Evolutionary conservation across 2,888 invertebrate genomes (phyloP).

Genomic region (Acleris cristana): DNA sequence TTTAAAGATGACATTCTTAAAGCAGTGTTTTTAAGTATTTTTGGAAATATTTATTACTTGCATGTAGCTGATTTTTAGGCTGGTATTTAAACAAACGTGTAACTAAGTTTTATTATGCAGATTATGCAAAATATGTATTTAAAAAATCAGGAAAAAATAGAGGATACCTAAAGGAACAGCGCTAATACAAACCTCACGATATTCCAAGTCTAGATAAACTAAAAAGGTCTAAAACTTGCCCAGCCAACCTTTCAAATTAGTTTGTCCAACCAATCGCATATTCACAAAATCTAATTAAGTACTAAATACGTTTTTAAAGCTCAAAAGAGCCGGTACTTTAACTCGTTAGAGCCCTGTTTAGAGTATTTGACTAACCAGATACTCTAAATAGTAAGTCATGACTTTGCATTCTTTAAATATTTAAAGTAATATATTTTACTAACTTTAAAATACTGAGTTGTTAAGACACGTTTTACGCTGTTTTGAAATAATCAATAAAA

Average conservation of each 20-base stretch:
- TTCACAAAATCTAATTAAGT: slow-evolving; percentile 32
- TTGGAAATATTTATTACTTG: too few relatives aligned
- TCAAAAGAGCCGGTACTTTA: slow-evolving; percentile 30
- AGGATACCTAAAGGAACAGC: too few relatives aligned
- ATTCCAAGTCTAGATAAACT: neutral
- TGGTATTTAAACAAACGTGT: too few relatives aligned
- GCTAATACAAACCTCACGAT: neutral
- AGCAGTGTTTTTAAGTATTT: too few relatives aligned
- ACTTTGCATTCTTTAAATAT: slow-evolving; percentile 28
- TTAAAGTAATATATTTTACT: slow-evolving; percentile 4
- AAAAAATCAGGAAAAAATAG: too few relatives aligned
- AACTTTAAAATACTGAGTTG: too few relatives aligned
- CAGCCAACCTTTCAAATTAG: slow-evolving; percentile 12
- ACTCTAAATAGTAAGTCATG: slow-evolving; percentile 31
- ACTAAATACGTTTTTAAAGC: slow-evolving; percentile 29
- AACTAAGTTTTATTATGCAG: too few relatives aligned
- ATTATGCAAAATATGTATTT: too few relatives aligned
- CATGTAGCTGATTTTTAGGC: too few relatives aligned
- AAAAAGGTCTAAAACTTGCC: neutral
- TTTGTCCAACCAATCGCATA: slow-evolving; percentile 27
- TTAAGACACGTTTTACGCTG: too few relatives aligned
- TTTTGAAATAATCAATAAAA: too few relatives aligned
- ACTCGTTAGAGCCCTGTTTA: slow-evolving; percentile 28
- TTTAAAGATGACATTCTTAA: too few relatives aligned
- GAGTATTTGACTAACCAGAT: slow-evolving; percentile 28